These are phyloP conservation scores for Ryuthela nishihirai DNA, from an alignment of 2,888 invertebrate species.

Conservation along the genomic window DNA sequence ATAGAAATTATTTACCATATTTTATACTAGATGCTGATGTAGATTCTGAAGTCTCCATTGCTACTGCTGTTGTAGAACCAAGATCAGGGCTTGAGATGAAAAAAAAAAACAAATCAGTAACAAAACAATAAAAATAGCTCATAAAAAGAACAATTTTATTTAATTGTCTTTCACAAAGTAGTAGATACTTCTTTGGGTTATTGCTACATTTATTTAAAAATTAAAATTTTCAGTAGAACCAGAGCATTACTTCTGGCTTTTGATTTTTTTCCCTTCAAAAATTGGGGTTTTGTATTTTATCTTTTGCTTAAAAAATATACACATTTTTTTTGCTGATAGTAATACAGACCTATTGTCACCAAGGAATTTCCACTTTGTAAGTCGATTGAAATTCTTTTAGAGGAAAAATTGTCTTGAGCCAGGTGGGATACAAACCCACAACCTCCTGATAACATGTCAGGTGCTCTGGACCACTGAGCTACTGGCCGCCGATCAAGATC, in stretches of 20 bases:
- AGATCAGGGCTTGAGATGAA: conserved; percentile 3
- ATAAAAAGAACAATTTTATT: background rate
- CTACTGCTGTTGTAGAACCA: conserved; percentile 6
- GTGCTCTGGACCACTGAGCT: too few relatives aligned
- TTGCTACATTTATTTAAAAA: background rate
- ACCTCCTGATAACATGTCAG: too few relatives aligned
- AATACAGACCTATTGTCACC: too few relatives aligned
- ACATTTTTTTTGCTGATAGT: too few relatives aligned
- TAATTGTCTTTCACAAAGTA: background rate
- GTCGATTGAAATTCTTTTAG: too few relatives aligned
- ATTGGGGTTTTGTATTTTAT: too few relatives aligned
- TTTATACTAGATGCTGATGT: conserved; percentile 10
- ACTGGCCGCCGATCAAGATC: too few relatives aligned
- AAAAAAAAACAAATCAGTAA: background rate
- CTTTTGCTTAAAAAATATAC: too few relatives aligned
- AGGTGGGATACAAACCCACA: too few relatives aligned
- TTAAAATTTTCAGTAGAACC: background rate
- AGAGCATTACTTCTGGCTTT: background rate
- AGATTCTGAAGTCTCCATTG: conserved; percentile 30
- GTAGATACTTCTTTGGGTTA: background rate
- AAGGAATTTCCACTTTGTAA: too few relatives aligned
- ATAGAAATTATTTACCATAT: conserved; percentile 11
- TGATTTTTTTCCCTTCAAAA: too few relatives aligned
- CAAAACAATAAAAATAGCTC: background rate
- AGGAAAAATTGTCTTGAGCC: too few relatives aligned